A percentile compares a stretch with the other conserved stretches of the same genome.
Conservation (phyloP, 1,140 invertebrate species). For the Teleopsis dalmanni region DNA sequence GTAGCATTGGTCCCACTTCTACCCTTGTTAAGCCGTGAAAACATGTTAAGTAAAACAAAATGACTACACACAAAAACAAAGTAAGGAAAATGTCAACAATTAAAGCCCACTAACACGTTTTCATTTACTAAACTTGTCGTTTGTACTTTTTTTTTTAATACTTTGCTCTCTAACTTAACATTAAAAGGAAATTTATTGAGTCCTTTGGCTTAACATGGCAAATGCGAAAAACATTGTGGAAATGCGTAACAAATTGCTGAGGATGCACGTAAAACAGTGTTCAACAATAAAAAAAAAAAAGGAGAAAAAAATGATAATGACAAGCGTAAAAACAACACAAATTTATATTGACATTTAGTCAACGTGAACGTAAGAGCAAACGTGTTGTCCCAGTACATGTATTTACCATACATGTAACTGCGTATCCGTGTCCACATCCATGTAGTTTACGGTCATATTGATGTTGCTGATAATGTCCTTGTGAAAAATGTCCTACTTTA, state of each 20-base stretch:
- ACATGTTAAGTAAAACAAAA: too few species aligned
- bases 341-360: not conserved
- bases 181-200: too few species aligned
- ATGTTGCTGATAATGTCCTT: conserved; percentile 4
- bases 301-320: too few species aligned
- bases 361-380: not conserved
- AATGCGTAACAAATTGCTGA: conserved; percentile 2
- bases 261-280: too few species aligned
- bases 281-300: too few species aligned
- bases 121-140: conserved; percentile 16
- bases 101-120: conserved; percentile 27
- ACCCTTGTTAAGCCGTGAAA: not conserved
- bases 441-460: too few species aligned
- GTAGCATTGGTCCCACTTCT: not conserved
- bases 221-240: too few species aligned
- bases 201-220: too few species aligned
- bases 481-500: too few species aligned
- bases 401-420: conserved; percentile 6
- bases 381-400: too few species aligned
- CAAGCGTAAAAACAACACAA: not conserved
- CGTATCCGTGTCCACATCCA: too few species aligned
- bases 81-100: conserved; percentile 17
- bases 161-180: too few species aligned
- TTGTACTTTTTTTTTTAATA: not conserved
- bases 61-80: not conserved